Conservation (phyloP, 2,113 vertebrate genomes). For the Petroica traversi region DNA sequence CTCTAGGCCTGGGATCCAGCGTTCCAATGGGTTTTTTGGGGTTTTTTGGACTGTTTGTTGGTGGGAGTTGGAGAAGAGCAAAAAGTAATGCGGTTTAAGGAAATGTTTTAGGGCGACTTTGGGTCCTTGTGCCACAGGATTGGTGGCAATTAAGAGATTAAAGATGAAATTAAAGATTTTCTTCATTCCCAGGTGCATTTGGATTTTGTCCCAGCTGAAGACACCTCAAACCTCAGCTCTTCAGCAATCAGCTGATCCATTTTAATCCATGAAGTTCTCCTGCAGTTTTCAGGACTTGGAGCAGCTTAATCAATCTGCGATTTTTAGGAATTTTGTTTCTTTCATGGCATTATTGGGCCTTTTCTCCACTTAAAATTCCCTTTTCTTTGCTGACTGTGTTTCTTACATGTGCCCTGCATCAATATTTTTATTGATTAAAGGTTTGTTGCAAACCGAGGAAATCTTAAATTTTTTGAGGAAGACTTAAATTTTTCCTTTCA, state of each 20-base stretch:
- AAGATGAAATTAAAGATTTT: background rate
- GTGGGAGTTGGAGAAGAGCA: background rate
- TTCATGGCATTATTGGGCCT: background rate
- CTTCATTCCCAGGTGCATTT: background rate
- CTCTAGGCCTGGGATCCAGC: no score
- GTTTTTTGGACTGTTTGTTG: background rate
- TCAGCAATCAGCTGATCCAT: background rate
- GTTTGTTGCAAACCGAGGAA: background rate
- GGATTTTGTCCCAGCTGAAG: background rate
- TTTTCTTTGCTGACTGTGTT: background rate
- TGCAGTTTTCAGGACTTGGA: background rate
- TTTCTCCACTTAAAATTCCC: background rate
- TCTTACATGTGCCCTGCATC: accelerated
- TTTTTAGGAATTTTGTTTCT: background rate
- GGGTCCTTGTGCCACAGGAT: background rate
- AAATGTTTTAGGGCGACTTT: background rate
- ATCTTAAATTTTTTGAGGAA: background rate
- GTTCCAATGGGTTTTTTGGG: background rate
- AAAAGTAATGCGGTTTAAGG: accelerated
- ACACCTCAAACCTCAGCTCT: background rate
- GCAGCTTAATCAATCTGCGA: background rate
- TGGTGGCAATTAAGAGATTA: background rate
- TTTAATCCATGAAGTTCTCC: background rate
- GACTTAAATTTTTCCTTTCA: background rate
- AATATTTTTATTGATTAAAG: background rate